Evolutionary conservation across 1,140 invertebrate genomes (phyloP), one percentile per base, ranked within the genome.

Genomic region (Paracyclopina nana): DNA sequence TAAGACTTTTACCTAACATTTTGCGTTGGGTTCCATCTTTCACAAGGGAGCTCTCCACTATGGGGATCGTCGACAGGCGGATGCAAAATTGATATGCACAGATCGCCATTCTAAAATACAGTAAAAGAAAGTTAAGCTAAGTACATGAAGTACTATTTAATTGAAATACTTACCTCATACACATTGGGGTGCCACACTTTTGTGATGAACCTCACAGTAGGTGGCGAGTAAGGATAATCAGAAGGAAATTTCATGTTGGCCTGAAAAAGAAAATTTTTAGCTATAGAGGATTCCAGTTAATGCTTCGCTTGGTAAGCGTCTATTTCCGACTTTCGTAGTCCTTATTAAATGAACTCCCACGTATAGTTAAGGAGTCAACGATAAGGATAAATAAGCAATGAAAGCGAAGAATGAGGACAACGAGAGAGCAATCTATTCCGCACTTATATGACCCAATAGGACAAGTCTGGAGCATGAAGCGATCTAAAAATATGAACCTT

Each of bases 141-240:
- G 20, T 25, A 28, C 14, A 14, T 20, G 41, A 26, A 5, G 18
- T 20, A 22, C 4, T 3, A n/a, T 26, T 4, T 22, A 18, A 18
- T 20, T 44, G n/a, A 20, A 34, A 34, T 20, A 72, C 77, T 78
- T 72, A 91, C 87, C 77, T 97, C 91, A 70, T 99, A 99, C 9
- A 98, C 91, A 73, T 99, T 99, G 58, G 94, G 94, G 74, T 99
- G 94, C 90, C 91, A 98, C 58, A 99, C 88, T 79, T 95, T 97
- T 55, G 87, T 94, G 62, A 95, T 73, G 72, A 99, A 98, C 59
- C 87, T 75, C 66, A 99, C 86, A 58, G 82, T 82, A 55, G 94
- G 94, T 55, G 94, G 94, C 59, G 87, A 92, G 69, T 97, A 99
- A 43, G 94, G 94, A 68, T 96, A 97, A 69, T 96, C 90, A 56